Base-by-base conservation (phyloP, 2,888 invertebrate genomes). In the Automeris io region DNA sequence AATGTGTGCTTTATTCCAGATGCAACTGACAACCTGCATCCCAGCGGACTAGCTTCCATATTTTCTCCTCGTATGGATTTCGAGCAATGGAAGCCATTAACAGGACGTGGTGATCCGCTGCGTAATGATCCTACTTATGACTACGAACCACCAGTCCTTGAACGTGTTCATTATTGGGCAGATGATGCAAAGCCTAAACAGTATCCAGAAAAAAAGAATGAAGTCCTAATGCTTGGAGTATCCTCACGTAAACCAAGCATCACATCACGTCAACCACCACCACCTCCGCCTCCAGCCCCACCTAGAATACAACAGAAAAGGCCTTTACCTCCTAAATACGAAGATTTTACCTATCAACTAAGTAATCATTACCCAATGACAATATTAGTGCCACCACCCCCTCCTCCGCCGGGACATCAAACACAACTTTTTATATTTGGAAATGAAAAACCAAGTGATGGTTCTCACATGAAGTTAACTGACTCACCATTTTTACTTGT, bases 51-150 rank as follows among this genome's bases (percentile, higher is more conserved):
- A 29, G 63, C 74, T 5, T 74, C 85, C 6, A 70, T 91, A 42
- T 92, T 93, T 59, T 91, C 91, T 1, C 94, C 93, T 1, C 89
- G 93, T 8, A 90, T 94, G 90, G 93, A 94, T 65, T 94, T 94
- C 70, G 93, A 94, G 56, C 93, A 94, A 71, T 95, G 94, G 95
- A 93, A 92, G 46, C 95, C 95, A 0, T 49, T 86, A 45, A 88
- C 95, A 29, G 95, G 94, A 3, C 90, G 92, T 39, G 94, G 94
- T 0, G 94, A 95, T 70, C 94, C 94, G 0, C 66, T 95, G 32
- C 93, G 93, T 57, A 94, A 94, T 62, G 94, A 95, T 63, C 95
- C 95, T 5, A 95, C 95, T 1, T 94, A 92, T 66, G 94, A 94
- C 65, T 95, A 95, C 66, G 93, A 94, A 40, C 95, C 95, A 0